Percentiles rank a stretch among this genome's conserved stretches.
These are phyloP conservation scores for Formica selysi DNA, from an alignment of 1,140 invertebrate species.

Conservation along the genomic window DNA sequence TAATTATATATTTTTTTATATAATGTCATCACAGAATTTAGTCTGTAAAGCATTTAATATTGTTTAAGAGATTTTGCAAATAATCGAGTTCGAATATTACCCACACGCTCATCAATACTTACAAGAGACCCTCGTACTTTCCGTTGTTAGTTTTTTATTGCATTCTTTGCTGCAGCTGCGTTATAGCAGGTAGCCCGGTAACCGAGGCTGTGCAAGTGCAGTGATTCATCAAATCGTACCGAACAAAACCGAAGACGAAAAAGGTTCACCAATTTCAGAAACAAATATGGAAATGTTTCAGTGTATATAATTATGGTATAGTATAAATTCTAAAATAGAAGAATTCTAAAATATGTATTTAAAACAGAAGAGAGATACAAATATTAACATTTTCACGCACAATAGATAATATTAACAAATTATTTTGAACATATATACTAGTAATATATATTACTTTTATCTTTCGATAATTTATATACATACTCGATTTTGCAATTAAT, in stretches of 20 bases:
- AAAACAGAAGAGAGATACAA: not conserved
- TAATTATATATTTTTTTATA: not conserved
- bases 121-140: conserved; percentile 8
- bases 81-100: not conserved
- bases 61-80: not conserved
- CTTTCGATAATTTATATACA: not conserved
- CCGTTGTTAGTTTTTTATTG: conserved; percentile 55
- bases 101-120: not conserved
- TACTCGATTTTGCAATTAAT: not conserved
- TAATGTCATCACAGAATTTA: not conserved
- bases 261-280: conserved; percentile 43
- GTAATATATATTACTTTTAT: not conserved
- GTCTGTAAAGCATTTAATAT: not conserved
- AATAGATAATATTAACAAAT: not conserved
- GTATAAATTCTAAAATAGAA: not conserved
- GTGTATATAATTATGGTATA: not conserved
- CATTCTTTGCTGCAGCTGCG: conserved; percentile 70
- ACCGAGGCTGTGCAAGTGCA: conserved; percentile 67
- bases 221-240: conserved; percentile 69
- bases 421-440: not conserved
- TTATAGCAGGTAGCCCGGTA: conserved; percentile 45
- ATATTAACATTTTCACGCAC: not conserved
- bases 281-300: conserved; percentile 4
- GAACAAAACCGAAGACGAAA: conserved; percentile 30
- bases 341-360: not conserved